Base-by-base conservation (phyloP, 2,113 vertebrate genomes). In the Dascyllus trimaculatus region DNA sequence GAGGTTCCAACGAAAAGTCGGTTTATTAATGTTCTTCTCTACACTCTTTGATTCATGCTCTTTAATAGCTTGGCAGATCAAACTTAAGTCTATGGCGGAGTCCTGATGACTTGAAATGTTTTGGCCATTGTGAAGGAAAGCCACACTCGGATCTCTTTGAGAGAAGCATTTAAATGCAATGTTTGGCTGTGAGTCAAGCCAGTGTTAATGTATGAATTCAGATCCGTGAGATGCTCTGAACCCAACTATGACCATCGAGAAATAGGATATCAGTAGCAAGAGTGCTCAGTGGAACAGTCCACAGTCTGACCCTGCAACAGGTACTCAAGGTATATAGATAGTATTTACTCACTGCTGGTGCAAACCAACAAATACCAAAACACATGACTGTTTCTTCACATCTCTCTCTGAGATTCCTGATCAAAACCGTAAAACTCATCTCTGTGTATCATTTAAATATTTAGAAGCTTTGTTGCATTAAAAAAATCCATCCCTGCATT, bases 11-110 rank as follows among this genome's bases (percentile, higher is more conserved):
- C 69, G 46, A 57, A 90, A 90, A 90, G 83, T 83, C 56, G 70
- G 74, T 91, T 90, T 91, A 90, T 87, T 89, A 89, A 88, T 86
- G 82, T 71, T 85, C 81, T 54, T 67, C 75, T 69, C 78, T 70
- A 43, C 73, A 71, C 74, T 85, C 85, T 88, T 88, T 90, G 88
- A 93, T 91, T 91, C 45, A 58, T 73, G 70, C 24, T 85, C 69
- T 89, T 91, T 89, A 85, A 90, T 85, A 74, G 85, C 54, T 65
- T 65, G 38, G 85, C 86, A 86, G 75, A 90, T 91, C 86, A 89
- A 89, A 91, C 85, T 82, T 83, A 61, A 77, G 72, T 88, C 82
- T 65, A 66, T 83, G 52, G 67, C 22, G 1, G 75, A 84, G 68
- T 75, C 72, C 54, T 79, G 81, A 93, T 73, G 63, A 70, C 76